These are phyloP conservation scores for Carcharodon carcharias DNA, from an alignment of 2,797 vertebrate genomes.

Conservation along the genomic window DNA sequence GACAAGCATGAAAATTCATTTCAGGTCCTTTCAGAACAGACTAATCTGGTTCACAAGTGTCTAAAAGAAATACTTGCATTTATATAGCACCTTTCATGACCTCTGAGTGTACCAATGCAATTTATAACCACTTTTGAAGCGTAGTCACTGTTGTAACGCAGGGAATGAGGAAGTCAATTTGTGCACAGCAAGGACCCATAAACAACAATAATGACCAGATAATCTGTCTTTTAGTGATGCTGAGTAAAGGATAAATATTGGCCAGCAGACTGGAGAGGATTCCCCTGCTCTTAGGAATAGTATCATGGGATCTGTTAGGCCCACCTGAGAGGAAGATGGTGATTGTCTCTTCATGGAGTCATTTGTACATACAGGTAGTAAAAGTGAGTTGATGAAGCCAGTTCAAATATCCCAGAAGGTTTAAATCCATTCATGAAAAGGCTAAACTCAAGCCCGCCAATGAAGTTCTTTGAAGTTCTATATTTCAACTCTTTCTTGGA, in stretches of 20 bases:
- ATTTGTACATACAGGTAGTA: no score
- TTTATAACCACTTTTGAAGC: background rate
- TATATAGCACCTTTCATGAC: background rate
- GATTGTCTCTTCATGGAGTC: no score
- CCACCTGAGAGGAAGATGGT: background rate
- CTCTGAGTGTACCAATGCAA: background rate
- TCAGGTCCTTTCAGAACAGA: background rate
- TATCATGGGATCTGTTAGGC: background rate
- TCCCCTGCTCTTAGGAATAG: background rate
- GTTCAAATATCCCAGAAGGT: no score
- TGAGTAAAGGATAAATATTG: background rate
- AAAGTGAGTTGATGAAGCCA: no score
- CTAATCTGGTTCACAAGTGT: background rate
- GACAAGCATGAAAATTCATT: background rate
- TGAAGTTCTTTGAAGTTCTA: no score
- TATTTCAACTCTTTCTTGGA: no score
- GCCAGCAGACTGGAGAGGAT: background rate
- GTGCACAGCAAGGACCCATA: background rate
- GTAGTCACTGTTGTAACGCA: no score
- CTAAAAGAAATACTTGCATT: background rate
- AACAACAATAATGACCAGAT: background rate
- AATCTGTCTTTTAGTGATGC: background rate
- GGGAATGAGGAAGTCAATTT: background rate
- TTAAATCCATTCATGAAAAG: no score
- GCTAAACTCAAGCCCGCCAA: background rate